These are phyloP conservation scores for Meteorus cinctellus DNA, from an alignment of 2,888 invertebrate genomes.

Conservation along the genomic window DNA sequence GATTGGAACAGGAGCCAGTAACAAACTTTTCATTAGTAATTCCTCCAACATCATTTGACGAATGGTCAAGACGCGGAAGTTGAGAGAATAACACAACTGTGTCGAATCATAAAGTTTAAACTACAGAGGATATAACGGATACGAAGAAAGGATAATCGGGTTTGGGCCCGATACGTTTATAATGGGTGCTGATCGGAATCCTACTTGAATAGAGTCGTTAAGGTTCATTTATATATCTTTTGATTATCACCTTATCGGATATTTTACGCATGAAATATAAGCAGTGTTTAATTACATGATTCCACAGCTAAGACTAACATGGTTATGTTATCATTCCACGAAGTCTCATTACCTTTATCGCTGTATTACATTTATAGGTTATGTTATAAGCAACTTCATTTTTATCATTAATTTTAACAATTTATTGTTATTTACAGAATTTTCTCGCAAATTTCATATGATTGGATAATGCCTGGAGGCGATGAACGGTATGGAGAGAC, in stretches of 20 bases:
- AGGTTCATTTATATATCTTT: slow-evolving; percentile 39
- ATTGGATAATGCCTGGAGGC: slow-evolving; percentile 72
- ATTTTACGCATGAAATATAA: slow-evolving; percentile 4
- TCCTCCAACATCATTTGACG: not conserved
- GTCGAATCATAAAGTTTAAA: slow-evolving; percentile 8
- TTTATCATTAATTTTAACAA: not conserved
- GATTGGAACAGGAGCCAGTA: not conserved
- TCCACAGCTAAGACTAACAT: not conserved
- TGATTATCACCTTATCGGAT: slow-evolving; percentile 27
- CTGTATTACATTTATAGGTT: slow-evolving; percentile 32
- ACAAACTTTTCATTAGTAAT: not conserved
- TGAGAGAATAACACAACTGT: slow-evolving; percentile 37
- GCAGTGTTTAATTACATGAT: not conserved
- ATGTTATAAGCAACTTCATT: slow-evolving; percentile 4
- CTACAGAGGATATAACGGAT: slow-evolving; percentile 26
- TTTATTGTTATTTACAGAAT: not conserved
- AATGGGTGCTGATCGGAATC: slow-evolving; percentile 50
- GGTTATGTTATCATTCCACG: not conserved
- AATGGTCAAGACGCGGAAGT: not conserved
- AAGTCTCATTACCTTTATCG: not conserved
- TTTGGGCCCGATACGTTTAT: slow-evolving; percentile 37
- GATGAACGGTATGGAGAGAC: slow-evolving; percentile 74
- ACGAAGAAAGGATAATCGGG: slow-evolving; percentile 23
- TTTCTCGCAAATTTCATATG: slow-evolving; percentile 50
- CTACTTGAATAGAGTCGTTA: slow-evolving; percentile 44